A percentile compares a stretch with the other conserved stretches of the same genome.
These are phyloP conservation scores for Dysdera silvatica DNA, from an alignment of 1,140 invertebrate species.

Conservation along the genomic window DNA sequence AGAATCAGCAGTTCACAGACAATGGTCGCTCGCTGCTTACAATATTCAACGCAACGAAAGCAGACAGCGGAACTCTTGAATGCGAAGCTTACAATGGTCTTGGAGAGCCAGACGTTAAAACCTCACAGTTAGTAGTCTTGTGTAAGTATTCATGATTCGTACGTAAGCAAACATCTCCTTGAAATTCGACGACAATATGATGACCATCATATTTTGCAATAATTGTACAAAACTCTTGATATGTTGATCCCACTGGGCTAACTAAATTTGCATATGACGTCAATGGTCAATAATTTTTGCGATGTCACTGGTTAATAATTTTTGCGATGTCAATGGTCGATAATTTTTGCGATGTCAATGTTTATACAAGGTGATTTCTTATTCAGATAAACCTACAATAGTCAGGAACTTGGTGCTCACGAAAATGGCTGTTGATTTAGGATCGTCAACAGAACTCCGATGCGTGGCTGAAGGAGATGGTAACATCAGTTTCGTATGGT, in stretches of 20 bases:
- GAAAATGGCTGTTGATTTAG: slow-evolving; percentile 79
- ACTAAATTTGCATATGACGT: background rate
- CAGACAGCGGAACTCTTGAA: slow-evolving; percentile 78
- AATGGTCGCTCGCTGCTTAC: slow-evolving; percentile 64
- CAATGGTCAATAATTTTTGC: slow-evolving; percentile 5
- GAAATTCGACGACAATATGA: no score
- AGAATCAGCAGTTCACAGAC: slow-evolving; percentile 59
- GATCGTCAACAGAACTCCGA: slow-evolving; percentile 64
- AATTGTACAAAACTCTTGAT: no score
- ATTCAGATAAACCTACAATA: slow-evolving; percentile 75
- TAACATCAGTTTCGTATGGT: slow-evolving; percentile 72
- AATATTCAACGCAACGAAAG: slow-evolving; percentile 64
- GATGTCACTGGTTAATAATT: background rate
- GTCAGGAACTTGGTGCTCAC: slow-evolving; percentile 64
- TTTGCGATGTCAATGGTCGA: no score
- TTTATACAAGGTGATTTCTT: no score
- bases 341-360: no score
- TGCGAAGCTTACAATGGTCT: slow-evolving; percentile 88
- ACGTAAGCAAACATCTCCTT: no score
- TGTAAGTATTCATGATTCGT: slow-evolving; percentile 58
- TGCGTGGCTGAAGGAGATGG: slow-evolving; percentile 76
- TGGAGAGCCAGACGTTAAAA: slow-evolving; percentile 56
- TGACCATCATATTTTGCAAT: no score
- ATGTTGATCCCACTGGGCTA: no score
- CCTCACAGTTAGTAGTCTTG: slow-evolving; percentile 64